Conservation (phyloP, 2,888 invertebrate genomes). For the Phengaris arion region DNA sequence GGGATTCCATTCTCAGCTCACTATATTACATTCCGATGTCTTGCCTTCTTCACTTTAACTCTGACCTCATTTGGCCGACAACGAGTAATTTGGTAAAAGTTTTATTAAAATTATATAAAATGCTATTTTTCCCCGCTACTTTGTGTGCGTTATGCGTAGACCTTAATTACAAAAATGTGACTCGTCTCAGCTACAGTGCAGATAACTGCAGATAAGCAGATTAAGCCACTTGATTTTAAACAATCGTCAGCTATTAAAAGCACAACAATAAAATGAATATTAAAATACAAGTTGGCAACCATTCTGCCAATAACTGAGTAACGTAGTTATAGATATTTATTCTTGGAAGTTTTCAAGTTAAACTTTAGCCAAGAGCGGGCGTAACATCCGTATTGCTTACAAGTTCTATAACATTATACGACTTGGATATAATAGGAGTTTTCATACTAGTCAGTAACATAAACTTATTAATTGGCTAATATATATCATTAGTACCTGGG, state of each 20-base stretch:
- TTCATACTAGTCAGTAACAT: not conserved
- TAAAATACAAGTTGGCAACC: not conserved
- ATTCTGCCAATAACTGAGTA: not conserved
- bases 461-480: too few species aligned
- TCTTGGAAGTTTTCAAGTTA: not conserved
- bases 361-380: not conserved
- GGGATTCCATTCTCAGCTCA: conserved; percentile 4
- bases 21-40: conserved; percentile 21
- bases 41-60: conserved; percentile 19
- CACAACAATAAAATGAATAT: not conserved
- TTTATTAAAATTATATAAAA: not conserved
- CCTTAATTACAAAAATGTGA: too few species aligned
- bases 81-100: not conserved
- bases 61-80: conserved; percentile 8
- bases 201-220: too few species aligned
- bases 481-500: too few species aligned
- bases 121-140: too few species aligned
- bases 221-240: too few species aligned
- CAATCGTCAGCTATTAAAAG: too few species aligned
- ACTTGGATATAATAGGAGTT: not conserved
- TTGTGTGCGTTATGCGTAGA: too few species aligned
- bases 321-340: not conserved
- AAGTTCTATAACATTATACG: not conserved
- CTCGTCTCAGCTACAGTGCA: too few species aligned
- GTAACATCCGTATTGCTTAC: not conserved